Base-by-base conservation (phyloP, 2,888 invertebrate genomes). In the Macrosoma leucophasiata region DNA sequence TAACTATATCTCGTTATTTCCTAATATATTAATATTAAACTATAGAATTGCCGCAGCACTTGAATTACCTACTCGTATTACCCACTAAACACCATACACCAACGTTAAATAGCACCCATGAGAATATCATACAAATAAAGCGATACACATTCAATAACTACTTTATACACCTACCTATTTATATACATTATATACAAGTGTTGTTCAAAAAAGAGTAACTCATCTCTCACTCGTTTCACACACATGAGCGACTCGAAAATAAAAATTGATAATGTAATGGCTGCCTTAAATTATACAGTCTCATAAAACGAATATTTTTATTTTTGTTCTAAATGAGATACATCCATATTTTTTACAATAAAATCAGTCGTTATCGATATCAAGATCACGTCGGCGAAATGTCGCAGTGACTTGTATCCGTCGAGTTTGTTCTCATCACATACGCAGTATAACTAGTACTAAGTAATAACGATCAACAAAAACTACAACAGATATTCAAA, bases 31-130 rank as follows among this genome's bases (percentile, higher is more conserved):
- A 54, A 45, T 50, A 43, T 54, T 47, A 52, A 42, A 47, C 36
- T 44, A 55, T 46, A 37, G 41, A 55, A 52, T 53, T 54, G 48
- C 51, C 46, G 40, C 36, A 43, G 41, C 50, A 46, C 39, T 41
- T 33, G n/a, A n/a, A n/a, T 35, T 35, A 28, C 36, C 35, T 52
- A 58, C 54, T 61, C 58, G 55, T 52, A 53, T 58, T 58, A 61
- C 50, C 53, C 54, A 51, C 64, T 57, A 55, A 67, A 65, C 55
- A 81, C 79, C 81, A 52, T 68, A 68, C 74, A 79, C 78, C 81
- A 63, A 69, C 64, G 50, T 70, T 74, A 75, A 76, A 78, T 82
- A 82, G 82, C 82, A 82, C 82, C 82, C 81, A 74, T 81, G 63
- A 71, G 61, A 73, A 74, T 76, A 76, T 69, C 63, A 62, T 73